Evolutionary conservation across 2,888 invertebrate genomes (phyloP).

Genomic region (Zeuzera pyrina): DNA sequence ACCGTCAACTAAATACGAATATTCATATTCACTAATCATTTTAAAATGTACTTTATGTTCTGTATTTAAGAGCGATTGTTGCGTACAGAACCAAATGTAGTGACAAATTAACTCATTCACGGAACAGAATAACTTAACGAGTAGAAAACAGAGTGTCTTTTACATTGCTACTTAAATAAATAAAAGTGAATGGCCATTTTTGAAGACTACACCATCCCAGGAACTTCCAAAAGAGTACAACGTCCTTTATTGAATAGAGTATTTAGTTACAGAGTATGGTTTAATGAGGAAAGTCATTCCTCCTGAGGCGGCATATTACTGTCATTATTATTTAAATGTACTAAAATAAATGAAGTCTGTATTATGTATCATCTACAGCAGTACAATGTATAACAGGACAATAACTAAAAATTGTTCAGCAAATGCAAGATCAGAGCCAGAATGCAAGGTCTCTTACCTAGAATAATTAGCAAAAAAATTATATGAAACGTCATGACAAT

Average conservation of each 20-base stretch:
- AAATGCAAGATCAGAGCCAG: no score
- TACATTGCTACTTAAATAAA: constrained; percentile 17
- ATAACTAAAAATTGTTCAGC: no score
- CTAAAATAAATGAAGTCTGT: no score
- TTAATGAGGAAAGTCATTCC: no score
- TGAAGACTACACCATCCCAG: constrained; percentile 24
- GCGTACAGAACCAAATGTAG: constrained; percentile 6
- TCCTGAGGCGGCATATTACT: no score
- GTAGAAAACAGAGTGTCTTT: constrained; percentile 19
- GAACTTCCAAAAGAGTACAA: constrained; percentile 13
- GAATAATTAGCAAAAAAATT: no score
- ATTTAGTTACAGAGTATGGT: constrained; percentile 1
- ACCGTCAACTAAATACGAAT: constrained; percentile 35
- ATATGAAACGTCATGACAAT: no score
- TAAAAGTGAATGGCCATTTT: constrained; percentile 26
- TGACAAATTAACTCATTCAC: constrained; percentile 12
- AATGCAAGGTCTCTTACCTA: no score
- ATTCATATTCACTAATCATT: constrained; percentile 26
- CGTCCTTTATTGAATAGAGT: not conserved
- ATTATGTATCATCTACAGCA: no score
- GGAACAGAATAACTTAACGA: no score
- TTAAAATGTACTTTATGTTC: constrained; percentile 15
- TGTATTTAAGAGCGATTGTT: constrained; percentile 19
- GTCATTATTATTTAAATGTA: no score
- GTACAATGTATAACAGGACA: no score